Base-by-base conservation (phyloP, 2,888 invertebrate genomes). In the Agrilus cyanescens region DNA sequence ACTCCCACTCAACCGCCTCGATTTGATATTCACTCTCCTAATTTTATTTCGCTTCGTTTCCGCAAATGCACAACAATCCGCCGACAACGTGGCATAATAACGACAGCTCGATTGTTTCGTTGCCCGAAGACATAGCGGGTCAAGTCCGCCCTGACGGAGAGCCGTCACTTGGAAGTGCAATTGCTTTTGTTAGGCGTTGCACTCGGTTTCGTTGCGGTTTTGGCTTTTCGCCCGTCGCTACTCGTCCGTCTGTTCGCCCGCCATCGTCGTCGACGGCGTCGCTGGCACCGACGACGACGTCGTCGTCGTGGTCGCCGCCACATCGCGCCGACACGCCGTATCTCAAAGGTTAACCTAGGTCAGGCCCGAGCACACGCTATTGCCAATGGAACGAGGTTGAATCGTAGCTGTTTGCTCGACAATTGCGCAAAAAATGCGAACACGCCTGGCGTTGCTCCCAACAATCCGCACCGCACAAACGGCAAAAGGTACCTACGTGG, bases 131-230 rank as follows among this genome's bases (percentile, higher is more conserved):
- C 47, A 41, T 54, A 53, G 51, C 51, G 53, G 51, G 50, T 48
- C 46, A 46, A 45, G 40, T 46, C 47, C 46, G 41, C 45, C 49
- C 51, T 54, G 57, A 54, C 50, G 50, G 25, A 25, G 25, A 49
- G 54, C 55, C 53, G 56, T 55, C 56, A 56, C 49, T 54, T 50
- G 51, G 49, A 52, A 50, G 53, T 48, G 51, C 53, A 49, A 55
- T 57, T 54, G 55, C 56, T 56, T 55, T 55, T 55, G 50, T 48
- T 53, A 50, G 53, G 47, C 51, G 54, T 53, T 53, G 48, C 50
- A 50, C 47, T 50, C 47, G 53, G 53, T 54, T 53, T 50, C 51
- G 53, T 50, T 52, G 51, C 25, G 25, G 25, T 25, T 25, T 25
- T 25, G 25, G 25, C 48, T 48, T 50, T 52, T 48, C 53, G 43